Base-by-base conservation (phyloP, 2,113 vertebrate genomes). In the Siphamia tubifer region DNA sequence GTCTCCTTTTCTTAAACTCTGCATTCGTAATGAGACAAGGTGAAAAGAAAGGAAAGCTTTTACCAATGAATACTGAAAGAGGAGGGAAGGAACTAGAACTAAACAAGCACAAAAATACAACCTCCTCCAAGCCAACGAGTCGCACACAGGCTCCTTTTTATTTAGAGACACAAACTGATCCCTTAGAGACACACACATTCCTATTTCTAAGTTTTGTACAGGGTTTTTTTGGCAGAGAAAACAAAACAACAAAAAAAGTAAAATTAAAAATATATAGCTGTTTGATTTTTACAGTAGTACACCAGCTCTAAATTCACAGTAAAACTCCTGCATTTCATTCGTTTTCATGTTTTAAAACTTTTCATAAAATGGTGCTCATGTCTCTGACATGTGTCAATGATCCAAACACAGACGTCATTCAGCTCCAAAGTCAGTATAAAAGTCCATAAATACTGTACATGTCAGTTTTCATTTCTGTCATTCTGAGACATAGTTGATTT, bases 341-440 rank as follows among this genome's bases (percentile, higher is more conserved):
- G 13, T 28, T 4, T 15, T 48, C 12, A 27, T 23, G 8, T 16
- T 48, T 44, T 25, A 61, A 19, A 70, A 55, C n/a, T 56, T 69
- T 68, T 35, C 55, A 62, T 47, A 55, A 77, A 68, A 84, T 80
- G 88, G 88, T 90, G 88, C 84, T 90, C 70, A 71, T 52, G 42
- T 73, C 54, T 71, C 69, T 10, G 40, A 76, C 24, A 30, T 77
- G 64, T 35, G 23, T 21, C 45, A 49, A 54, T 73, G 11, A 40
- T 57, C 11, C 42, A 52, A 8, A 7, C 13, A 23, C 23, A 25
- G 2, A n/a, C 4, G 13, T 45, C 23, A 20, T 11, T 27, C n/a
- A 44, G 56, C 35, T 74, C 56, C 67, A 82, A 79, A 44, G 67
- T 77, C 44, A 66, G 57, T 42, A 13, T 31, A 24, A 12, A 54